Percentiles rank a stretch among this genome's conserved stretches.
These are phyloP conservation scores for Galeopterus variegatus DNA, from an alignment of 2,113 vertebrate species.

Conservation along the genomic window DNA sequence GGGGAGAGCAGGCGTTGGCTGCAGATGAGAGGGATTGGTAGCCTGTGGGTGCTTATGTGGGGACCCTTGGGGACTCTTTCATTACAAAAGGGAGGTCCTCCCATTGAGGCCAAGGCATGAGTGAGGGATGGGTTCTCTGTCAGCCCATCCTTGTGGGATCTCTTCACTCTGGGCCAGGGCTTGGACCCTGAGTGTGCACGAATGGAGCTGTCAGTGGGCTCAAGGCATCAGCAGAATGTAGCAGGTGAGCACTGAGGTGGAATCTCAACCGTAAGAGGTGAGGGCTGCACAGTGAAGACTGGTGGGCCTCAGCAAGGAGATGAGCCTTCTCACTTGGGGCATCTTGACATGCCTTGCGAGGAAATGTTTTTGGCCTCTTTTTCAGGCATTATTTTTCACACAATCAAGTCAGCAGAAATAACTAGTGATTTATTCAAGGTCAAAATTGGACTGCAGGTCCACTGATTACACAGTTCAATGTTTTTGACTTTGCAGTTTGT, in stretches of 20 bases:
- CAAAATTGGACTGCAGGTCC: neutral
- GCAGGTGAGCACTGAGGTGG: neutral
- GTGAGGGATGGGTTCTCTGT: neutral
- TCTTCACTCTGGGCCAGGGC: neutral
- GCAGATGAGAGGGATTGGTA: neutral
- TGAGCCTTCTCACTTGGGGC: neutral
- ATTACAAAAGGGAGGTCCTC: neutral
- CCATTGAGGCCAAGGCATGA: neutral
- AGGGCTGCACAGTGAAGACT: neutral
- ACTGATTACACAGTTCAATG: too few relatives aligned
- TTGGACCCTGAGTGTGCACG: neutral
- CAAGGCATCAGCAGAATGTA: neutral
- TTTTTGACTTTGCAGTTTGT: neutral
- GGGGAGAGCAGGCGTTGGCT: neutral
- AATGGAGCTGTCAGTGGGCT: neutral
- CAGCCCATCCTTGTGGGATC: neutral
- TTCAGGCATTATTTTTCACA: neutral
- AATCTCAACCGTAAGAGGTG: fast-evolving
- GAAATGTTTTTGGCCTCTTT: neutral
- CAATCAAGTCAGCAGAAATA: neutral
- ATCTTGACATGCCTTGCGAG: neutral
- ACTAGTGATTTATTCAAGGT: neutral
- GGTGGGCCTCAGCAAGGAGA: neutral
- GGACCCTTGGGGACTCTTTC: neutral
- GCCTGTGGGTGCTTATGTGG: too few relatives aligned